Evolutionary conservation across 2,113 vertebrate species (phyloP).

Genomic region (Callospermophilus lateralis): DNA sequence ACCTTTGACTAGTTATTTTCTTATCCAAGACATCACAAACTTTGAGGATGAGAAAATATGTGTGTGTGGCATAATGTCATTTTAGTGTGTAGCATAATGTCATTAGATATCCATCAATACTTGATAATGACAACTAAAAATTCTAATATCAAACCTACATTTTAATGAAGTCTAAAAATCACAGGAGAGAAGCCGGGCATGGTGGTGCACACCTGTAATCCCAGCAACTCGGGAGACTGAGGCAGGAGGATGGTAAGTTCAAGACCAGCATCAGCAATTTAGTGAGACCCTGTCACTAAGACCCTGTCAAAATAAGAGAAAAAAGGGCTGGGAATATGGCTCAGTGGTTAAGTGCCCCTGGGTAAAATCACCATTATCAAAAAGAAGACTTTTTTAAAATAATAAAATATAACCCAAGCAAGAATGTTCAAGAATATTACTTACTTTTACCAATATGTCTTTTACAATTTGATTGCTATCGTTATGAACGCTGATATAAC

Average conservation of each 20-base stretch:
- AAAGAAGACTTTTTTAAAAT: not conserved
- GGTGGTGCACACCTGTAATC: too few relatives aligned
- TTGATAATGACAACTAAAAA: conserved; percentile 42
- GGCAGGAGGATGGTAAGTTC: too few relatives aligned
- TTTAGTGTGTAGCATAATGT: not conserved
- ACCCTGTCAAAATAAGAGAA: too few relatives aligned
- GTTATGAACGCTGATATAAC: conserved; percentile 99
- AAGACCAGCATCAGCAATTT: too few relatives aligned
- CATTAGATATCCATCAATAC: not conserved
- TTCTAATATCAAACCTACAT: not conserved
- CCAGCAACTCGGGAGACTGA: too few relatives aligned
- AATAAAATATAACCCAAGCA: not conserved
- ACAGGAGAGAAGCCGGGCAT: not conserved
- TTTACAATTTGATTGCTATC: conserved; percentile 97
- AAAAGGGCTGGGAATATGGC: too few relatives aligned
- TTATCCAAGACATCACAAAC: conserved; percentile 4
- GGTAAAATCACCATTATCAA: too few relatives aligned
- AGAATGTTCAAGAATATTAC: conserved; percentile 62
- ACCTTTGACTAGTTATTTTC: conserved; percentile 18
- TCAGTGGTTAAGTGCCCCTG: too few relatives aligned
- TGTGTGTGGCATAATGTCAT: not conserved
- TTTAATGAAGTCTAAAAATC: conserved; percentile 49
- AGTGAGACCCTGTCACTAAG: too few relatives aligned
- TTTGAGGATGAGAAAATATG: conserved; percentile 36
- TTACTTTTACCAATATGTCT: conserved; percentile 98